Evolutionary conservation across 2,797 vertebrate genomes (phyloP), one percentile per base, ranked within the genome.

Genomic region (Falco novaeseelandiae): DNA sequence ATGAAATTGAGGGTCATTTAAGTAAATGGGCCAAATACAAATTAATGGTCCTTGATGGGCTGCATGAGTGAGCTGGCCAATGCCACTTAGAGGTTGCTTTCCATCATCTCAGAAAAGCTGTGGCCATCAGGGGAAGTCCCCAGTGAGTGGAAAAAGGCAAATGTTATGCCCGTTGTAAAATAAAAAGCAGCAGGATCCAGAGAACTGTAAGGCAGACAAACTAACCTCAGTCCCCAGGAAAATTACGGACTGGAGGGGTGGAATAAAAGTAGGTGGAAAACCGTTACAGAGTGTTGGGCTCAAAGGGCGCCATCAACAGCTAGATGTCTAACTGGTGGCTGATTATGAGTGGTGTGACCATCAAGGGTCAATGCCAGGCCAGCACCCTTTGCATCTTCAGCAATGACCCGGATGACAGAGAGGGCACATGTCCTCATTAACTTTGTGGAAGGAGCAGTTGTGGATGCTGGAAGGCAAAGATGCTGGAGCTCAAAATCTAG

Each of bases 261-360:
- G 27, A 66, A 74, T 63, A 59, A 44, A 83, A 87, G 27, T 40
- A 21, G 6, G 19, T 54, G 34, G 55, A 66, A 85, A 87, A 54
- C 1, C 2, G 32, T 34, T 36, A 36, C 3, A 10, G 58, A 36
- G 0, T 0, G 0, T n/a, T 34, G 12, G 18, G 26, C 16, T 72
- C 34, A 76, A 65, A 14, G 17, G 10, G n/a, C 5, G 1, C 12
- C 51, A 72, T 63, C 54, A 74, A 40, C 36, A 76, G 25, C 40
- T 17, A 42, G 58, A 89, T 30, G n/a, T 52, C 36, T 61, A 62
- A 71, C 36, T 72, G 54, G n/a, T 54, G 58, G 22, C 67, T 80
- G n/a, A 42, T 62, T 58, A 62, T 30, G 63, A 72, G 15, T 6
- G 20, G 27, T 65, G 30, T 72, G 61, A 89, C 0, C 1, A 32